Conservation (phyloP, 2,797 vertebrate species). For the Morelia viridis region DNA sequence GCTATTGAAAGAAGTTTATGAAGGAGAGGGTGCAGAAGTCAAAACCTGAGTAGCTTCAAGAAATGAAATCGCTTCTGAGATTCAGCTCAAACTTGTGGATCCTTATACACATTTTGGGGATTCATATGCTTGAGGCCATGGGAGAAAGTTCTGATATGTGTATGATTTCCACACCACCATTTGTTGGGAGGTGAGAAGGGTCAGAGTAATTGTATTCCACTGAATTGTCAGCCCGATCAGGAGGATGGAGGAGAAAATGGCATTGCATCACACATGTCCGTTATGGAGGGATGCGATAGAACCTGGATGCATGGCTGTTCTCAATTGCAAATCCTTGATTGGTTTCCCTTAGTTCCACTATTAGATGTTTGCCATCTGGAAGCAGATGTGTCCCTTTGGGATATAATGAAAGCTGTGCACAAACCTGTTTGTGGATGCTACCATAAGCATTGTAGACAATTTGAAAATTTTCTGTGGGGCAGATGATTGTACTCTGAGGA, state of each 20-base stretch:
- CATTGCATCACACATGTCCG: no score
- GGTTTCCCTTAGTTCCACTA: neutral
- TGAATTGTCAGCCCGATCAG: neutral
- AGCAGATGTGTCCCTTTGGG: neutral
- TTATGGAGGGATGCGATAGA: neutral
- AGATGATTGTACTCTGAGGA: neutral
- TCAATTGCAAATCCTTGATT: neutral
- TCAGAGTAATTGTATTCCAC: neutral
- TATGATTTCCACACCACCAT: neutral
- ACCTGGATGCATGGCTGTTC: neutral
- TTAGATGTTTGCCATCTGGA: neutral
- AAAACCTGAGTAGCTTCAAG: no score
- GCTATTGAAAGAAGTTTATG: no score
- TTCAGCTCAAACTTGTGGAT: no score
- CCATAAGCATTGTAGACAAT: neutral
- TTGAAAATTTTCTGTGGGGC: neutral
- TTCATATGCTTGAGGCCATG: neutral
- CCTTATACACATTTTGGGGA: neutral
- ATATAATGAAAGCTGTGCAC: neutral
- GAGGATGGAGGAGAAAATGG: neutral
- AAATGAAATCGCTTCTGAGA: no score
- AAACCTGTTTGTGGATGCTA: neutral
- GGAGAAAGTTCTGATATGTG: neutral
- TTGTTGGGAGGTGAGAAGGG: neutral
- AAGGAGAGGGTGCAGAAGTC: no score